Percentiles rank a stretch among this genome's conserved stretches.
Evolutionary conservation across 2,113 vertebrate genomes (phyloP).

Genomic region (Gallinago jamesoni): DNA sequence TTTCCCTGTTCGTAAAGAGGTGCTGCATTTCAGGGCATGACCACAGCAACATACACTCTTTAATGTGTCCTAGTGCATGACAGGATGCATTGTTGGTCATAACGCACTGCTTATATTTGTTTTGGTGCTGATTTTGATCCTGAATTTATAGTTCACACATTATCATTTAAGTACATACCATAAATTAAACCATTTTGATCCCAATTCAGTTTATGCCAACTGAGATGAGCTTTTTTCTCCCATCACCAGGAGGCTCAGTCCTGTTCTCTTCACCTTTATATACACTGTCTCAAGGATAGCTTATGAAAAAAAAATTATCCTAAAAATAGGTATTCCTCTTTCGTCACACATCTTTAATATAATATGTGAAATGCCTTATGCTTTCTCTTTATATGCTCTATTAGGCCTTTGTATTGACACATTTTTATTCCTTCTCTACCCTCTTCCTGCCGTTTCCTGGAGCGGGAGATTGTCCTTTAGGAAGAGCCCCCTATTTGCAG

Average conservation of each 20-base stretch:
- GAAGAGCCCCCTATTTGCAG: background rate
- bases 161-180: background rate
- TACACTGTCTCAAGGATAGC: background rate
- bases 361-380: background rate
- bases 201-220: background rate
- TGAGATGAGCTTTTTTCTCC: background rate
- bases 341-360: background rate
- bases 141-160: background rate
- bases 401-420: background rate
- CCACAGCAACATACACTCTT: fast-evolving
- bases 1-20: background rate
- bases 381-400: background rate
- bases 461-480: background rate
- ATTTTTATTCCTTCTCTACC: background rate
- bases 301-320: background rate
- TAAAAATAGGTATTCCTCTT: background rate
- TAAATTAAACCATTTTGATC: background rate
- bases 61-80: background rate
- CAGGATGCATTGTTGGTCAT: background rate
- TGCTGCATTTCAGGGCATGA: background rate
- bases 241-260: background rate
- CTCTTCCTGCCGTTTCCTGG: no score
- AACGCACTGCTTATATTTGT: background rate
- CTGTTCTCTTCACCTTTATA: background rate
- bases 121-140: background rate